phyloP scores from a whole-genome alignment of 2,797 vertebrate species.

The Ficedula albicollis region DNA sequence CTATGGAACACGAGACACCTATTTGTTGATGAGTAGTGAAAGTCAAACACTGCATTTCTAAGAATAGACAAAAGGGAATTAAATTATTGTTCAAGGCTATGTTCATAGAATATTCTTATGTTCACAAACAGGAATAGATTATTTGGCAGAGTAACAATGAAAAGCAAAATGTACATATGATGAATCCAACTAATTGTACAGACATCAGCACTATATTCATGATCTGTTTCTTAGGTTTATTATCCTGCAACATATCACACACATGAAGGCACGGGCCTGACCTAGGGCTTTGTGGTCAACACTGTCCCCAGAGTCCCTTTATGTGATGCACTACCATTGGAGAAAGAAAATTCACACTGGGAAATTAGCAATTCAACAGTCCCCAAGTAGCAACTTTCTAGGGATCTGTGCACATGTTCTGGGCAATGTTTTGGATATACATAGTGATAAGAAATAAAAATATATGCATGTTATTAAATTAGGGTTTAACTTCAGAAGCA shows the following conservation, averaged over 20 bases:
- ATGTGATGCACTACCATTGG: fast-evolving
- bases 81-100: not conserved
- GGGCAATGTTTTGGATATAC: not conserved
- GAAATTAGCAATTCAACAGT: not conserved
- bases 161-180: not conserved
- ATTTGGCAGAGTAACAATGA: not conserved
- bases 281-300: not conserved
- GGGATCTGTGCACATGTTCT: not conserved
- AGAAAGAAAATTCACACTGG: not conserved
- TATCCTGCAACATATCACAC: not conserved
- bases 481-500: not conserved
- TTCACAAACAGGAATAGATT: not conserved
- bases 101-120: not conserved
- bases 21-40: not conserved
- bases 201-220: not conserved
- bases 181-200: not conserved
- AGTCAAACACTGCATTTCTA: not conserved
- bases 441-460: not conserved
- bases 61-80: not conserved
- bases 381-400: not conserved
- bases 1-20: not conserved
- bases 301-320: not conserved
- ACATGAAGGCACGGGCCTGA: not conserved
- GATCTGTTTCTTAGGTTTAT: not conserved
- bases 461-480: not conserved